Base-by-base conservation (phyloP, 30 jellyfish, hydroid and myxozoan genomes). In the Aurelia sp. region DNA sequence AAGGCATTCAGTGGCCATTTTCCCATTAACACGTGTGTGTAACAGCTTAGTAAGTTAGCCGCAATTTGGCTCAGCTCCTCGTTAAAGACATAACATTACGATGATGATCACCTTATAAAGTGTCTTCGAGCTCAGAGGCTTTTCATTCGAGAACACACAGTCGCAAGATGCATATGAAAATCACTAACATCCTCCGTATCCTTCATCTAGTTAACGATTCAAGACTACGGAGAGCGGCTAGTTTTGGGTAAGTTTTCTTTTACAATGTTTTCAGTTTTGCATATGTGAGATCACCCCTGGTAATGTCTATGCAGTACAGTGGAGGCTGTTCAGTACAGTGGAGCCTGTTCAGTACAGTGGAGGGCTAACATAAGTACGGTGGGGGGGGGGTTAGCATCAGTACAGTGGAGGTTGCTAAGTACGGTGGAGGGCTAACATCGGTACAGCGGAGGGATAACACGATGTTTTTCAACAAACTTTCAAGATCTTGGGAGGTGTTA, bases 151-250 rank as follows among this genome's bases (percentile, higher is more conserved):
- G 82, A 58, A 21, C 69, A 59, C 33, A 5, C 33, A n/a, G 33
- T 21, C 33, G 69, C 69, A 59, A 21, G 35, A 35, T 82, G 92
- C 85, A 12, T 66, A 71, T 33, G 19, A 68, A 60, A 21, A 13
- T n/a, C 1, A 3, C 22, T 51, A 71, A 82, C 23, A 41, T 71
- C 41, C 53, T 82, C 69, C 78, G 44, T 27, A 37, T 40, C 47
- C 60, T 82, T 40, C 73, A 69, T 82, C 23, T 71, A 63, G 95
- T 78, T 13, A 63, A 40, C 30, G 96, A 92, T 60, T 84, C 94
- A 60, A 92, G 92, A 65, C 86, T 92, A 3, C 74, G 97, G 65
- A 66, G 98, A 81, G 92, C 97, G 47, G 96, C 97, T 4, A 92
- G 98, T 78, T 86, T 92, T 58, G 97, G 99, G 96, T 89, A 78